Base-by-base conservation (phyloP, 1,140 invertebrate species). In the Macrotrachela quadricornifera region DNA sequence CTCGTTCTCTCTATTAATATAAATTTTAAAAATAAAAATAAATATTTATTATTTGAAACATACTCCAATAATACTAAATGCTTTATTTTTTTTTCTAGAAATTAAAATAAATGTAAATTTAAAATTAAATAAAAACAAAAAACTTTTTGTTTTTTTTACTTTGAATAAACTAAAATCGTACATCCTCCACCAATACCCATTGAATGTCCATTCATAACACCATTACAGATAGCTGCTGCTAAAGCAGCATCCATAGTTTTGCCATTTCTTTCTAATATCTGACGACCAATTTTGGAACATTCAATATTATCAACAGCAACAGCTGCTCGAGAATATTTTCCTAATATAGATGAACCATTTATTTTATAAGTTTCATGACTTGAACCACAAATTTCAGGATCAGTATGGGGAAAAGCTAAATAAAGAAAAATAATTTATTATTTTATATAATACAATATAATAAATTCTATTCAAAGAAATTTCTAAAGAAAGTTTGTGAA, bases 111-210 rank as follows among this genome's bases (percentile, higher is more conserved):
- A 14, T 16, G 18, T 39, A 21, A 13, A 6, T 40, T n/a, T 16
- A 21, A 17, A 18, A 46, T 6, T 18, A 8, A 13, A 13, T 10
- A 37, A 2, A 10, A 17, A 38, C 9, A 38, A 43, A 44, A 21
- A 45, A n/a, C n/a, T n/a, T n/a, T n/a, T n/a, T n/a, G n/a, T 13
- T 14, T n/a, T 30, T 30, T 30, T 30, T 30, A 74, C 65, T 65
- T 70, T 46, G 75, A 68, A 63, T 85, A 90, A 47, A 85, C 74
- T 3, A 81, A 82, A 79, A 85, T 81, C 53, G 87, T 67, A 62
- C 81, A 79, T 0, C 84, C 85, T 45, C 87, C 87, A 6, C 86
- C 86, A 1, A 88, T 60, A 0, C 87, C 87, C 74, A 85, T 79
- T 61, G 80, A 83, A 59, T 90, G 82, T 57, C 80, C 73, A 61